Evolutionary conservation across 2,888 invertebrate species (phyloP), one percentile per base, ranked within the genome.

Genomic region (Myathropa florea): DNA sequence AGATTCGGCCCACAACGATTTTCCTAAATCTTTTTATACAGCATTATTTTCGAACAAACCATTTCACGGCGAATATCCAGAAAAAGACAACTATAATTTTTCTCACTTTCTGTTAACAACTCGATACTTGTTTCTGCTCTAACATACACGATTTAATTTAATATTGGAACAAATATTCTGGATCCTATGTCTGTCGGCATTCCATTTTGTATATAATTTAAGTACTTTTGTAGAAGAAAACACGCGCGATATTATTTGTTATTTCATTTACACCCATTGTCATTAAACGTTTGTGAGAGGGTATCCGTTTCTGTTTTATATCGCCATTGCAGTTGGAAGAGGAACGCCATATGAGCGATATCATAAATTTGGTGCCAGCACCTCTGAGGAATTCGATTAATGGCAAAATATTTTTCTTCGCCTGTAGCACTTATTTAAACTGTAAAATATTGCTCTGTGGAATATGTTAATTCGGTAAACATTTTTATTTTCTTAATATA

Each of bases 361-460:
- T 59, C 73, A 75, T 55, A 73, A 18, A 73, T 46, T 77, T 83
- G 72, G 67, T 83, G 85, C 73, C 85, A 82, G 85, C 85, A 85
- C 81, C 84, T 86, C 68, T 83, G 75, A 79, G 78, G 83, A 83
- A 86, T 83, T 86, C 86, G 86, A 83, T 86, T 86, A 79, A 82
- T 83, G 86, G 83, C 83, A 86, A 86, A 86, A 86, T 79, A 86
- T 83, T 83, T 83, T 83, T 64, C 73, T 67, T 83, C 83, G 71
- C 59, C 64, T 33, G 30, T 39, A 57, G 71, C 21, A 63, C 75
- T 68, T 68, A 77, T 72, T 73, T 63, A 81, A 77, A 73, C 70
- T 61, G 24, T 60, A 60, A 36, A 61, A 26, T 59, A 59, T 28
- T 39, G 24, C 30, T 28, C n/a, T 39, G 46, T 57, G 67, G 59